phyloP scores from a whole-genome alignment of 2,797 vertebrate species.

The Amblyopsis hoosieri region DNA sequence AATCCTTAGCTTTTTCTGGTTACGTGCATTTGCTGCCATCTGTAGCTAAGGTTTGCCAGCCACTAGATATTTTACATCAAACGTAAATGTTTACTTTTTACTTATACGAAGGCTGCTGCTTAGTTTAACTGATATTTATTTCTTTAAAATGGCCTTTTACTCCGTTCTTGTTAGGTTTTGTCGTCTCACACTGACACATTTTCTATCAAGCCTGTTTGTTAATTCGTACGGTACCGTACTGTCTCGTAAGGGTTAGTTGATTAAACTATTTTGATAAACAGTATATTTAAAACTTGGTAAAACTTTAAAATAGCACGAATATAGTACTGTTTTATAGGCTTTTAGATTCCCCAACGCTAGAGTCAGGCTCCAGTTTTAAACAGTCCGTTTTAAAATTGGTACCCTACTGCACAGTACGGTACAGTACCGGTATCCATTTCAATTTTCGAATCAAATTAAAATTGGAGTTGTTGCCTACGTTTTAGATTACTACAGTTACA shows the following conservation, averaged over 20 bases:
- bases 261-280: neutral
- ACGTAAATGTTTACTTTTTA: neutral
- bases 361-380: neutral
- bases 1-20: constrained; percentile 22
- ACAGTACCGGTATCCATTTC: no score
- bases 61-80: neutral
- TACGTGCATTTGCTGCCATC: constrained; percentile 24
- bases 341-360: neutral
- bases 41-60: neutral
- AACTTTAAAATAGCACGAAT: neutral
- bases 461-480: no score
- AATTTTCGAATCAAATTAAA: no score
- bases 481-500: no score
- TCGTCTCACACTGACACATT: no score
- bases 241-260: constrained; percentile 4
- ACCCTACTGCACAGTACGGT: no score
- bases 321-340: neutral
- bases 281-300: constrained; percentile 4
- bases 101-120: no score
- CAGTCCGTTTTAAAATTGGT: no score
- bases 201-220: no score
- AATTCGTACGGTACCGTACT: no score
- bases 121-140: neutral
- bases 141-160: neutral
- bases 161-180: neutral